Evolutionary conservation across 2,888 invertebrate species (phyloP).

Genomic region (Volucella inflata): DNA sequence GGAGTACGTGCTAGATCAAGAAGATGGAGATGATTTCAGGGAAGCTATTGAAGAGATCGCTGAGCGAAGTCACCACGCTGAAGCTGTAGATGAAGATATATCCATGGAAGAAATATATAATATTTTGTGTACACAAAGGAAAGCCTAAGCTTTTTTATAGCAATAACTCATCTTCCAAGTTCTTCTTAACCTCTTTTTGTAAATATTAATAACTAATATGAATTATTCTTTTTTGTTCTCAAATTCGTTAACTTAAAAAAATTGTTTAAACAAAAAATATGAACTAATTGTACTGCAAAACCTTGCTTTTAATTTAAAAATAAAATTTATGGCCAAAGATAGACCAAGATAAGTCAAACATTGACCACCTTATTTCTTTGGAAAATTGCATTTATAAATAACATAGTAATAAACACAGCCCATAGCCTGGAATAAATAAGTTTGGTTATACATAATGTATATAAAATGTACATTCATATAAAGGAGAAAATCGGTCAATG

Average conservation of each 20-base stretch:
- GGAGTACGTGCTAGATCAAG: neutral
- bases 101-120: slow-evolving; percentile 5
- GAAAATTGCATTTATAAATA: neutral
- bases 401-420: neutral
- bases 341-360: neutral
- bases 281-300: neutral
- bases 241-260: neutral
- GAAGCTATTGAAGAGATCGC: neutral
- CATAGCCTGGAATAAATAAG: neutral
- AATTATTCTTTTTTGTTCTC: neutral
- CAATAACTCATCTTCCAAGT: too few species aligned
- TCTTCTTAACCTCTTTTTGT: too few species aligned
- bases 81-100: neutral
- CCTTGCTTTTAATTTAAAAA: neutral
- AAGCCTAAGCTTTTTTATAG: too few species aligned
- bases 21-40: neutral
- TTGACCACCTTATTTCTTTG: neutral
- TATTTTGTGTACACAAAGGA: slow-evolving; percentile 2
- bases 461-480: neutral
- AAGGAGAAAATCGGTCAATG: neutral
- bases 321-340: neutral
- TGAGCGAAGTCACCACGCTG: neutral
- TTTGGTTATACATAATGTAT: neutral
- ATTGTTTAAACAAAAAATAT: neutral
- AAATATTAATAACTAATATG: neutral